Evolutionary conservation across 2,888 invertebrate species (phyloP).

Genomic region (Drosophila mettleri): DNA sequence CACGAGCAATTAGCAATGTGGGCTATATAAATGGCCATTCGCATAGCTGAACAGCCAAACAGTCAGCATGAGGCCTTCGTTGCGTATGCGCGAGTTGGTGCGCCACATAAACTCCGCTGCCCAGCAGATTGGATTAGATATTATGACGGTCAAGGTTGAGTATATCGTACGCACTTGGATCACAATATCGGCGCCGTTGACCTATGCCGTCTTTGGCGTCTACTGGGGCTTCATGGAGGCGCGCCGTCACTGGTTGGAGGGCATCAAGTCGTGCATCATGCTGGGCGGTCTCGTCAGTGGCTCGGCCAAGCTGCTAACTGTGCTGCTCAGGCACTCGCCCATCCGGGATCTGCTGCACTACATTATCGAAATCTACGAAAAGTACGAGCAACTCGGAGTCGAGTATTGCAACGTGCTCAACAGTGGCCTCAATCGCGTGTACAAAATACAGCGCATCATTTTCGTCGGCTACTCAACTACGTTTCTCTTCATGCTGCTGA

Average conservation of each 20-base stretch:
- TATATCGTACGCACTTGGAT: conserved; percentile 39
- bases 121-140: conserved; percentile 48
- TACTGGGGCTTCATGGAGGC: conserved; percentile 28
- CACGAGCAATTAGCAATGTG: conserved; percentile 27
- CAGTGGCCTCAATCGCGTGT: conserved; percentile 39
- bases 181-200: conserved; percentile 9
- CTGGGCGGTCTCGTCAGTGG: conserved; percentile 50
- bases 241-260: conserved; percentile 38
- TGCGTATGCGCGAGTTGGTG: conserved; percentile 35
- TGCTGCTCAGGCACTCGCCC: conserved; percentile 34
- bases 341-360: conserved; percentile 26
- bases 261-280: conserved; percentile 52
- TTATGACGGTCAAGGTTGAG: conserved; percentile 22
- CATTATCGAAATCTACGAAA: conserved; percentile 21
- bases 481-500: conserved; percentile 31
- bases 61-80: conserved; percentile 30
- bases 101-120: conserved; percentile 35
- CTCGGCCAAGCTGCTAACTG: conserved; percentile 25
- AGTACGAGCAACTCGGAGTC: conserved; percentile 37
- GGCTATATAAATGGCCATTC: conserved; percentile 48
- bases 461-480: conserved; percentile 46
- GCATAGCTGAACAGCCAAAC: not conserved
- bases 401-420: conserved; percentile 25
- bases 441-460: conserved; percentile 29
- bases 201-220: conserved; percentile 29